Conservation (phyloP, 2,797 vertebrate species). For the Toxotes lorentzi region DNA sequence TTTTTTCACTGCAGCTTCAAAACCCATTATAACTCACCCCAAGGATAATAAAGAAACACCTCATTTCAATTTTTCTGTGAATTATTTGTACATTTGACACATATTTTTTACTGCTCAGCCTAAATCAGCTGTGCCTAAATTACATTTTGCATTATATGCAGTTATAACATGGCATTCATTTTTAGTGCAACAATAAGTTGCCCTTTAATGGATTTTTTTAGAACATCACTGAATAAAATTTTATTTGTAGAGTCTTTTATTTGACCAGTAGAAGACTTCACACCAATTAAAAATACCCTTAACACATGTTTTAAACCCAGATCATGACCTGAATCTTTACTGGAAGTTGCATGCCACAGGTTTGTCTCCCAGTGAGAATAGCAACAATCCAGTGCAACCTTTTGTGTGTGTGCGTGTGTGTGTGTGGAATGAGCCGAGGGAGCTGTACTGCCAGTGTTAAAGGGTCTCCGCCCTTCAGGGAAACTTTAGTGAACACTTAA, state of each 20-base stretch:
- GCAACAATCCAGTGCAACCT: constrained; percentile 9
- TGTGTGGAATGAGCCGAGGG: constrained; percentile 51
- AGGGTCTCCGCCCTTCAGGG: constrained; percentile 74
- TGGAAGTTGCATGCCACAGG: constrained; percentile 17
- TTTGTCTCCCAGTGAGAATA: constrained; percentile 19
- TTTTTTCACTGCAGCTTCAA: not conserved
- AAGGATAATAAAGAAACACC: not conserved
- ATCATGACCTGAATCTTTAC: constrained; percentile 15
- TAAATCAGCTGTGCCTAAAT: not conserved
- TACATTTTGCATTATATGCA: not conserved
- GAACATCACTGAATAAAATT: not conserved
- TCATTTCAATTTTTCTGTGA: not conserved
- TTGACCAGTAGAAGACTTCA: not conserved
- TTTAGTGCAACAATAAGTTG: not conserved
- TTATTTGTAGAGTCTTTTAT: not conserved
- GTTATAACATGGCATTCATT: not conserved
- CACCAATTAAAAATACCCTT: not conserved
- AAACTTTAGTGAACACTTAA: constrained; percentile 79
- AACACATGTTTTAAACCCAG: not conserved
- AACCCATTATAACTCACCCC: not conserved
- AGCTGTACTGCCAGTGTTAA: constrained; percentile 71
- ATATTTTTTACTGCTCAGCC: not conserved
- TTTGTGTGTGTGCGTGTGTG: constrained; percentile 15
- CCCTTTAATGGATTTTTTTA: not conserved
- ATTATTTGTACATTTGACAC: not conserved